phyloP scores from a whole-genome alignment of 37 sponge, comb jelly and placozoan genomes.

The Hexactinellida sp. region DNA sequence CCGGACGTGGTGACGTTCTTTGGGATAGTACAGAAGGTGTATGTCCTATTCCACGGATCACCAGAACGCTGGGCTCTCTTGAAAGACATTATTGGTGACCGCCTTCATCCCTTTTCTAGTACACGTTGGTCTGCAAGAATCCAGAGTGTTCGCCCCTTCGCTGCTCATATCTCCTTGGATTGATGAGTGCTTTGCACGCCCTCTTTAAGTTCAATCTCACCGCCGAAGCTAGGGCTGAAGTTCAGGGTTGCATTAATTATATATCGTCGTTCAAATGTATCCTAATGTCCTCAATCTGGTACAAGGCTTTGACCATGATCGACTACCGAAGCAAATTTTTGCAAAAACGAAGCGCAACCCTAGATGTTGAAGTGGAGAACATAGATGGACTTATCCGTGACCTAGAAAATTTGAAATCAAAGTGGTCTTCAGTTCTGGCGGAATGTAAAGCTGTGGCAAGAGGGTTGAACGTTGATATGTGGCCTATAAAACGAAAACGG shows the following conservation, averaged over 20 bases:
- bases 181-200: slow-evolving; percentile 3
- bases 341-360: slow-evolving; percentile 14
- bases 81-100: slow-evolving; percentile 16
- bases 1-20: slow-evolving; percentile 9
- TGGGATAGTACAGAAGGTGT: not conserved
- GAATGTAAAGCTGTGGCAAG: slow-evolving; percentile 12
- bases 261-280: not conserved
- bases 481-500: not conserved
- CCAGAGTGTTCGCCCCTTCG: slow-evolving; percentile 19
- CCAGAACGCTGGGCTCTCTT: slow-evolving; percentile 18
- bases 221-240: slow-evolving; percentile 2
- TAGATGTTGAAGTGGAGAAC: slow-evolving; percentile 16
- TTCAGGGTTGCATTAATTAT: slow-evolving; percentile 16
- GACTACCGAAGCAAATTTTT: slow-evolving; percentile 14
- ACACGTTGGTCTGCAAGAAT: slow-evolving; percentile 18
- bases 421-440: not conserved
- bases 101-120: slow-evolving; percentile 6
- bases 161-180: slow-evolving; percentile 5
- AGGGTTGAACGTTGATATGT: not conserved
- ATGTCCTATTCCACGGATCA: slow-evolving; percentile 10
- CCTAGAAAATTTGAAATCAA: not conserved
- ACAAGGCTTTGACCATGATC: slow-evolving; percentile 7
- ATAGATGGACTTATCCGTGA: slow-evolving; percentile 13
- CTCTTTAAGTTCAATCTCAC: not conserved
- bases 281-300: slow-evolving; percentile 23